Percentiles rank a stretch among this genome's conserved stretches.
phyloP scores from a whole-genome alignment of 1,140 invertebrate species.

The Drosophila sechellia region DNA sequence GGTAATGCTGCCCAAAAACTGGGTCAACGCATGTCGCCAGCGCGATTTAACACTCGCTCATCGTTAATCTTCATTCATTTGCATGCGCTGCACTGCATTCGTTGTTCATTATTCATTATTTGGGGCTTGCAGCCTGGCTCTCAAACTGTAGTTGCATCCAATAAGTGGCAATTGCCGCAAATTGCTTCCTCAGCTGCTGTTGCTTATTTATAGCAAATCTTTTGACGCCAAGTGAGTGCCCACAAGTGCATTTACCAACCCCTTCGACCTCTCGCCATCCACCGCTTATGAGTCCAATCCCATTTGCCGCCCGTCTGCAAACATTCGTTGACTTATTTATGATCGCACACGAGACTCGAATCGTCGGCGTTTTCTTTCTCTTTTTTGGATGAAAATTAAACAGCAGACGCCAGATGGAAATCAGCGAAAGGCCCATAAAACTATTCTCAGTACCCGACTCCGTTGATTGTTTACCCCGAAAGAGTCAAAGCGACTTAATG shows the following conservation, averaged over 20 bases:
- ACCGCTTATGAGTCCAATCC: conserved; percentile 41
- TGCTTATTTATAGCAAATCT: conserved; percentile 71
- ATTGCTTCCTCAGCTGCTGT: conserved; percentile 61
- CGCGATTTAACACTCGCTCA: conserved; percentile 56
- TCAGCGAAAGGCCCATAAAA: conserved; percentile 48
- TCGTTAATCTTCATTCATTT: conserved; percentile 78
- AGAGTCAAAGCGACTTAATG: conserved; percentile 35
- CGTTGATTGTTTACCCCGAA: conserved; percentile 39
- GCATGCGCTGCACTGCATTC: conserved; percentile 49
- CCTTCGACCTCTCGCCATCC: background rate
- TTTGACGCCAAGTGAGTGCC: conserved; percentile 65
- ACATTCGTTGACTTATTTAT: conserved; percentile 75
- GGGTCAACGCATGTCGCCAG: conserved; percentile 68
- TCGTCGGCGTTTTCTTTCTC: conserved; percentile 3
- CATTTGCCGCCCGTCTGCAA: conserved; percentile 21
- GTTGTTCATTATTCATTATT: conserved; percentile 39
- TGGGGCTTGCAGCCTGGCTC: conserved; percentile 19
- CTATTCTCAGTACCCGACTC: conserved; percentile 40
- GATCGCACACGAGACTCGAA: conserved; percentile 41
- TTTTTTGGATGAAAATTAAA: conserved; percentile 14
- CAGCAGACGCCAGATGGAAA: conserved; percentile 49
- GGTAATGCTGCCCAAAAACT: conserved; percentile 46
- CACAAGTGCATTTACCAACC: conserved; percentile 55
- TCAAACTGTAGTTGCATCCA: conserved; percentile 58
- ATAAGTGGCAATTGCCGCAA: conserved; percentile 73